A percentile compares a stretch with the other conserved stretches of the same genome.
Conservation (phyloP, 92 coral and sea anemone species). For the Epizoanthus ramosus region DNA sequence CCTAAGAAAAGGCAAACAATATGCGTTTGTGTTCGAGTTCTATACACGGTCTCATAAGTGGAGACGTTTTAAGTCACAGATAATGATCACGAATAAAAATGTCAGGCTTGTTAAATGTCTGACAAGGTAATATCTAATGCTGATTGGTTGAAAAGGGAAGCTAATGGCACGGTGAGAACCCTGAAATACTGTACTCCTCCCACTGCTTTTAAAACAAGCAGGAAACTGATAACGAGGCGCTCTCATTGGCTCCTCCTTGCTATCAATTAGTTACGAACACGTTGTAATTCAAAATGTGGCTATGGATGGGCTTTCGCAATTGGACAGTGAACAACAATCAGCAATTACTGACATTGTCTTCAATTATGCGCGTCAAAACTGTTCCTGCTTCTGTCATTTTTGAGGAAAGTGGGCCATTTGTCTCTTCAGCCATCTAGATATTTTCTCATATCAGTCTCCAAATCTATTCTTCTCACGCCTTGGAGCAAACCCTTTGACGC, state of each 20-base stretch:
- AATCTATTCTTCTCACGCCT: slow-evolving; percentile 27
- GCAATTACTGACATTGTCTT: slow-evolving; percentile 90
- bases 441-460: slow-evolving; percentile 33
- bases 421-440: slow-evolving; percentile 37
- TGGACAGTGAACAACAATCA: slow-evolving; percentile 96
- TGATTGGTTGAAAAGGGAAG: slow-evolving; percentile 83
- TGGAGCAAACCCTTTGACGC: slow-evolving; percentile 30
- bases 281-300: slow-evolving; percentile 93
- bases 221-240: slow-evolving; percentile 72
- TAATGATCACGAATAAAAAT: slow-evolving; percentile 99
- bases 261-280: slow-evolving; percentile 94
- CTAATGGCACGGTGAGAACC: slow-evolving; percentile 99
- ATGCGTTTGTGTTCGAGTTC: slow-evolving; percentile 92
- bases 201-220: slow-evolving; percentile 85
- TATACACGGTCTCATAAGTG: slow-evolving; percentile 96
- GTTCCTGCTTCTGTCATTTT: slow-evolving; percentile 62
- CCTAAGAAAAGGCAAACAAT: slow-evolving; percentile 96
- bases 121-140: slow-evolving; percentile 76
- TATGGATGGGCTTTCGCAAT: slow-evolving; percentile 93
- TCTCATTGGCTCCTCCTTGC: slow-evolving; percentile 85
- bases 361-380: slow-evolving; percentile 71
- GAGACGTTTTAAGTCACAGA: slow-evolving; percentile 99
- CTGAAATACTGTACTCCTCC: slow-evolving; percentile 96
- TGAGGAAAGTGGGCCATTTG: slow-evolving; percentile 72
- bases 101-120: slow-evolving; percentile 99